Conservation (phyloP, 2,797 vertebrate genomes). For the Rachycentron canadum region DNA sequence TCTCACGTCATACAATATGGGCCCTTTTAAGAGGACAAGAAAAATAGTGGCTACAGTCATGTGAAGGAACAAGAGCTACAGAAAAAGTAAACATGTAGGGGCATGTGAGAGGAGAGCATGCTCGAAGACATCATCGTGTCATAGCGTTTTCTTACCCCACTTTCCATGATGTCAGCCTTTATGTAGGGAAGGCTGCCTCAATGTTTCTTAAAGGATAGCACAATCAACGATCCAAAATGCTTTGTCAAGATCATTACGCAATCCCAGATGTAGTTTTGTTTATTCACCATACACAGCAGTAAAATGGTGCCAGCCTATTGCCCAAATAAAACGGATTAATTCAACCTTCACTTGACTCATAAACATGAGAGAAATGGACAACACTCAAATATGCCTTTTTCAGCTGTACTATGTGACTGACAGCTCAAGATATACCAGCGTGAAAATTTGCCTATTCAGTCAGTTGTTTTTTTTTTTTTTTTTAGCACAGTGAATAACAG, state of each 20-base stretch:
- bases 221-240: constrained; percentile 27
- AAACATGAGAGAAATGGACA: constrained; percentile 11
- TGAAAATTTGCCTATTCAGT: constrained; percentile 35
- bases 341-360: constrained; percentile 11
- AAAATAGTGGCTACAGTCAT: not conserved
- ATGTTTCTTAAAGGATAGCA: not conserved
- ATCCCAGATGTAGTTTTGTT: not conserved
- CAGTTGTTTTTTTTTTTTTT: constrained; percentile 1
- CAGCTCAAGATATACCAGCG: not conserved
- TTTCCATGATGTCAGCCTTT: constrained; percentile 23
- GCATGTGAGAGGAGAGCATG: constrained; percentile 6
- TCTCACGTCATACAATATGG: too few species aligned
- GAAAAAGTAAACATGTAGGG: not conserved
- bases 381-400: constrained; percentile 6
- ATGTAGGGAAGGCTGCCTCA: constrained; percentile 27
- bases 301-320: not conserved
- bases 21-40: not conserved
- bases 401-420: not conserved
- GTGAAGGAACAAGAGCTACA: not conserved
- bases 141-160: constrained; percentile 15
- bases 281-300: not conserved
- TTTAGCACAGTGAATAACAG: constrained; percentile 10
- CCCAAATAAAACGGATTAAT: constrained; percentile 3
- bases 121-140: constrained; percentile 9
- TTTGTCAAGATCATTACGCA: constrained; percentile 30